Conservation (phyloP, 92 coral and sea anemone genomes). For the Meandrina meandrites region DNA sequence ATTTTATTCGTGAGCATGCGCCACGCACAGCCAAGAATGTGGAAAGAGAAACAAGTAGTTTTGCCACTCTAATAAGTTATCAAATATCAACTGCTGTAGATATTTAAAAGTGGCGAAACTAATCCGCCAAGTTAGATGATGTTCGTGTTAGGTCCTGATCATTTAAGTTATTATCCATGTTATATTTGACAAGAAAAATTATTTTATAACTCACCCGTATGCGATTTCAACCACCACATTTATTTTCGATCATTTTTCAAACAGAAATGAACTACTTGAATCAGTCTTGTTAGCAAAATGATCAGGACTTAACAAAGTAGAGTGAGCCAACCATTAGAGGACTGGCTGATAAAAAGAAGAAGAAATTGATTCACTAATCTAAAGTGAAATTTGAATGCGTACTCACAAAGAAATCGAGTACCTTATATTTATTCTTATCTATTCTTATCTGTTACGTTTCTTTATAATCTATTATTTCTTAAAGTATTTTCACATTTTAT, state of each 20-base stretch:
- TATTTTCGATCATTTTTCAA: not conserved
- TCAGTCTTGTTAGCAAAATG: not conserved
- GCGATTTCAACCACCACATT: not conserved
- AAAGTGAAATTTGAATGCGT: conserved; percentile 75
- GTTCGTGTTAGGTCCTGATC: conserved; percentile 56
- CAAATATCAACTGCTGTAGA: conserved; percentile 83
- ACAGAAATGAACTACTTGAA: not conserved
- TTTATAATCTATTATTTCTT: conserved; percentile 42
- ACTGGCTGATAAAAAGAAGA: conserved; percentile 69
- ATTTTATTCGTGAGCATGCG: conserved; percentile 63
- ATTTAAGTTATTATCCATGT: conserved; percentile 23
- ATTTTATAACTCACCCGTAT: not conserved
- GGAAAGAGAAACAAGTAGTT: conserved; percentile 47
- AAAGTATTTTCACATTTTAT: conserved; percentile 27
- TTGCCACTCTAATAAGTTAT: conserved; percentile 88
- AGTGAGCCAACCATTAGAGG: conserved; percentile 44
- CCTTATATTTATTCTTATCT: conserved; percentile 82
- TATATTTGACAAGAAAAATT: not conserved
- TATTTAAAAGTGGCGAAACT: conserved; percentile 80
- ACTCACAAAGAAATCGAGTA: conserved; percentile 64
- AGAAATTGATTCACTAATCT: conserved; percentile 69
- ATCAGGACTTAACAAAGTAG: conserved; percentile 37
- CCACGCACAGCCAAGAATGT: conserved; percentile 45
- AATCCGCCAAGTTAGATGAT: conserved; percentile 26
- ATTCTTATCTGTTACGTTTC: conserved; percentile 57